Base-by-base conservation (phyloP, 2,113 vertebrate genomes). In the Mola mola region DNA sequence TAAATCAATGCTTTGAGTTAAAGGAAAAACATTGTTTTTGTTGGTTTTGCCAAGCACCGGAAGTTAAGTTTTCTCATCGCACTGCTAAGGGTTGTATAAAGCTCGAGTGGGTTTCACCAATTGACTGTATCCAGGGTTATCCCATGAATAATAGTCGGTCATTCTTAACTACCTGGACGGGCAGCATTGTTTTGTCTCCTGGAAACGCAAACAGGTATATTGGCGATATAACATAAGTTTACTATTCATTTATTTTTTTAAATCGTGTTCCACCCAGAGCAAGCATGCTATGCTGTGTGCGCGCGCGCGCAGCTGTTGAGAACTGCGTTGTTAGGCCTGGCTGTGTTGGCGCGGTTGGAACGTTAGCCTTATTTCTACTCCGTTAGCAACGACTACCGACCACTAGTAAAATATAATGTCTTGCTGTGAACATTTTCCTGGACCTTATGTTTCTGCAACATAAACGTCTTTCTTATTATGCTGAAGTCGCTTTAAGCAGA, bases 241-340 rank as follows among this genome's bases (percentile, higher is more conserved):
- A 29, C 28, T 29, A 9, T 31, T 1, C 26, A 8, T 2, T 26
- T 19, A 7, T 4, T 2, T 9, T 20, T 4, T 4, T 17, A 22
- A 10, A 0, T 7, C 4, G 3, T 6, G 0, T 19, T 20, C 13
- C 13, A 4, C 2, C 3, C 13, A n/a, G 6, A 12, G 1, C 4
- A 16, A 20, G 15, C 8, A 4, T 15, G 22, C 1, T 22, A 29
- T 12, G 17, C 15, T 48, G 13, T 42, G 72, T 58, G 11, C n/a
- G n/a, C n/a, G 31, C 8, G 9, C 8, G 9, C 28, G 65, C 41
- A 69, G 73, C 17, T 24, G 53, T 2, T 47, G 47, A 40, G 52
- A 81, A 72, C 56, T 90, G 84, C 83, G 85, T 82, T 62, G 70
- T 78, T 59, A 41, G 86, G 85, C 86, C 86, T 87, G 83, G 12